These are phyloP conservation scores for Trichosurus vulpecula DNA, from an alignment of 2,797 vertebrate species.

Conservation along the genomic window DNA sequence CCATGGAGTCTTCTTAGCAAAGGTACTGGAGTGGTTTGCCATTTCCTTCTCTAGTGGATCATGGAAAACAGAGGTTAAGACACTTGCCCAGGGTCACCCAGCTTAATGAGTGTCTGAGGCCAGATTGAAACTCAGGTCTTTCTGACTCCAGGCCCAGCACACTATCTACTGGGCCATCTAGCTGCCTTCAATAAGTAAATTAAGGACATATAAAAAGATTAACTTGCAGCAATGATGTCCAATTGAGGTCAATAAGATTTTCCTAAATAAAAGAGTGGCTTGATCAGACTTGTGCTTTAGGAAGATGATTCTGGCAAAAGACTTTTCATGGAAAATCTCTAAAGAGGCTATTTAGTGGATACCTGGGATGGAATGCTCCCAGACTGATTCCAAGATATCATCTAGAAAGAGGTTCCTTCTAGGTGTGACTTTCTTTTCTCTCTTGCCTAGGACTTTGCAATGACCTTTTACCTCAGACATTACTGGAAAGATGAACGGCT, in stretches of 20 bases:
- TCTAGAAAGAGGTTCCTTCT: not conserved
- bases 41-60: not conserved
- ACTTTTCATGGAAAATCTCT: not conserved
- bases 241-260: not conserved
- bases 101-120: too few species aligned
- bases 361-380: not conserved
- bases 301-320: not conserved
- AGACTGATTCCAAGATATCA: not conserved
- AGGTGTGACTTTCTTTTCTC: constrained; percentile 64
- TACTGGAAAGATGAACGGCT: constrained; percentile 97
- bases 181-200: not conserved
- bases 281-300: not conserved
- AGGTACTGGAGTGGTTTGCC: not conserved
- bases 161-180: not conserved
- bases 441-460: constrained; percentile 91
- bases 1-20: not conserved
- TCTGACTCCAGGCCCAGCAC: too few species aligned
- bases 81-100: too few species aligned
- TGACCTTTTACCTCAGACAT: constrained; percentile 95
- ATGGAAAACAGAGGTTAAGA: not conserved
- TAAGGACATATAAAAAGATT: not conserved
- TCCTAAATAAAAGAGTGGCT: not conserved
- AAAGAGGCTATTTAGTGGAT: not conserved
- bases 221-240: not conserved
- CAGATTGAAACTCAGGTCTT: too few species aligned